Evolutionary conservation across 2,113 vertebrate species (phyloP).

Genomic region (Prietella phreatophila): DNA sequence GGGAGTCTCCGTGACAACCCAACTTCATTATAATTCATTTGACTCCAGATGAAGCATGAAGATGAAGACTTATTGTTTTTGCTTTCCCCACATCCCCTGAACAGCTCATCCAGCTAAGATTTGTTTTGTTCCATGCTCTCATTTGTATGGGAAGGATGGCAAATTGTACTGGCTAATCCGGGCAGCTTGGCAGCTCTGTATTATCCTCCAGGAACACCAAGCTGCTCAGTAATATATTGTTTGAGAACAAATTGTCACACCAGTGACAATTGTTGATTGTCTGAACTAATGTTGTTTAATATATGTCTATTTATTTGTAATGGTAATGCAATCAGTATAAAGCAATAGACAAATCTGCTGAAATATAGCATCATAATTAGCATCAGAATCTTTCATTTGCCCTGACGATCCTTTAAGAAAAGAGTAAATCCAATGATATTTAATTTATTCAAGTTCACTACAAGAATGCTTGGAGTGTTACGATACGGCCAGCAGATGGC

Average conservation of each 20-base stretch:
- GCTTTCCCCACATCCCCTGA: background rate
- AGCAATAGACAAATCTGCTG: background rate
- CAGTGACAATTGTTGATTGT: background rate
- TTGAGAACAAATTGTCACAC: background rate
- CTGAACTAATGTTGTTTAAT: background rate
- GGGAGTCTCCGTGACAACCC: background rate
- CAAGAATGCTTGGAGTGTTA: too few relatives aligned
- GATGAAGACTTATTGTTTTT: conserved; percentile 6
- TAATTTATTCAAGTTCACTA: background rate
- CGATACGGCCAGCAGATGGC: too few relatives aligned
- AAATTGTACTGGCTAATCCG: conserved; percentile 23
- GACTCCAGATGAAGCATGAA: background rate
- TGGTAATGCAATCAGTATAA: background rate
- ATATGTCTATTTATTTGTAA: background rate
- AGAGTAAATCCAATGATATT: background rate
- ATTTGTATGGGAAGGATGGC: background rate
- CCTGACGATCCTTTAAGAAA: background rate
- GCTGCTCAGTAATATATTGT: background rate
- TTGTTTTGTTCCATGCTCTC: background rate
- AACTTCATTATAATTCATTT: conserved; percentile 27
- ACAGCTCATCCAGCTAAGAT: conserved; percentile 12
- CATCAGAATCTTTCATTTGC: too few relatives aligned
- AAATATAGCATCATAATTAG: background rate
- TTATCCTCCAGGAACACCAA: background rate
- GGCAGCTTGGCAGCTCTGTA: background rate